Percentiles rank a stretch among this genome's conserved stretches.
These are phyloP conservation scores for Chloropsis hardwickii DNA, from an alignment of 2,113 vertebrate species.

Conservation along the genomic window DNA sequence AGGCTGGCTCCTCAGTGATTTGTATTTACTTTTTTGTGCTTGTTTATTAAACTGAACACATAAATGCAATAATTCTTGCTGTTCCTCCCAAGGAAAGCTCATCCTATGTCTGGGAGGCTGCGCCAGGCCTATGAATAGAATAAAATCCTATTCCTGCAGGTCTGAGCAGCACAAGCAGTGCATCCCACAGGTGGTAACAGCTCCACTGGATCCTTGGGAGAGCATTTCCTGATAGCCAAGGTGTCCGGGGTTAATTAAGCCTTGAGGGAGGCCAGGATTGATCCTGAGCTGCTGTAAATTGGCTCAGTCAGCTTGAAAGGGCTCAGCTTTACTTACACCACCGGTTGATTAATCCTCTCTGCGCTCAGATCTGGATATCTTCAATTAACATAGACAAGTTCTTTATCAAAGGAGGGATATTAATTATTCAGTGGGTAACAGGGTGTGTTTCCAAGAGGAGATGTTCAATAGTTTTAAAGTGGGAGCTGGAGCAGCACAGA, in stretches of 20 bases:
- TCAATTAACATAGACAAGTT: background rate
- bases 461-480: background rate
- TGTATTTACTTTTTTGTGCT: background rate
- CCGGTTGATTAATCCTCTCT: background rate
- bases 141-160: background rate
- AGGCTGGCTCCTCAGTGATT: background rate
- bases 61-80: background rate
- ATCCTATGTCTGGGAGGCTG: background rate
- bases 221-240: background rate
- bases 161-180: background rate
- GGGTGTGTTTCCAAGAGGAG: background rate
- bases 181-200: slow-evolving; percentile 1
- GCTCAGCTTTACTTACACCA: background rate
- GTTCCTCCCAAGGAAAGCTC: background rate
- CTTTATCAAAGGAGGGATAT: background rate
- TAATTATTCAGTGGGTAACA: background rate
- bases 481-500: background rate
- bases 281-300: background rate
- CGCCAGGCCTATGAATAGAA: background rate
- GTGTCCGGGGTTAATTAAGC: slow-evolving; percentile 25
- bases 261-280: background rate
- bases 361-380: background rate
- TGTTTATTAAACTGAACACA: background rate
- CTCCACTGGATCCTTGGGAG: background rate
- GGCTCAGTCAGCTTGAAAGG: background rate